Percentiles rank a stretch among this genome's conserved stretches.
Evolutionary conservation across 2,888 invertebrate species (phyloP).

Genomic region (Liodrosophila aerea): DNA sequence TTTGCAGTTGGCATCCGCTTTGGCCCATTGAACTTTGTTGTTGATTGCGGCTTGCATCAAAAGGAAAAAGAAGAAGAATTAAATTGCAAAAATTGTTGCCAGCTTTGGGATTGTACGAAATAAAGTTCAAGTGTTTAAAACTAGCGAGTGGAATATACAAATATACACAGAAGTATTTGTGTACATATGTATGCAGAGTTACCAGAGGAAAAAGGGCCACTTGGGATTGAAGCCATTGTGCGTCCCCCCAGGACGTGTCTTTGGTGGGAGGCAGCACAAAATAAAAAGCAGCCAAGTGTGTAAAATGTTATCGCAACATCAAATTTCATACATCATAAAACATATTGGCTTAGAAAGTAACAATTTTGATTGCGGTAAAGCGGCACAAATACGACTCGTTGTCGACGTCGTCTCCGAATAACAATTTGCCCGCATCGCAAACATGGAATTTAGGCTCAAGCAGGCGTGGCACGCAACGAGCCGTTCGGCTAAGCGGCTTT

Average conservation of each 20-base stretch:
- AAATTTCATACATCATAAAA: conserved; percentile 80
- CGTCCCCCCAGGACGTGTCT: not conserved
- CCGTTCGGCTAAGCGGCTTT: conserved; percentile 48
- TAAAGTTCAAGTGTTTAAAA: conserved; percentile 33
- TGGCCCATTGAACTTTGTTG: conserved; percentile 71
- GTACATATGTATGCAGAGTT: not conserved
- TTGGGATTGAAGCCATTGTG: conserved; percentile 16
- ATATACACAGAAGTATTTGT: not conserved
- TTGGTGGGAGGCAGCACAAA: conserved; percentile 27
- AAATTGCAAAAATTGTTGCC: conserved; percentile 30
- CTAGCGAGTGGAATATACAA: not conserved
- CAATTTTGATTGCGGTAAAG: conserved; percentile 76
- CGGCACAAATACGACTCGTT: conserved; percentile 46
- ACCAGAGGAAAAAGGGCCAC: conserved; percentile 21
- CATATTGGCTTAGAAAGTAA: conserved; percentile 80
- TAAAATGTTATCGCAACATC: conserved; percentile 79
- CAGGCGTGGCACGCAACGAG: conserved; percentile 62
- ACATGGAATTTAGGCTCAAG: conserved; percentile 34
- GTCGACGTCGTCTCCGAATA: conserved; percentile 39
- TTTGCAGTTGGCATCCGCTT: conserved; percentile 64
- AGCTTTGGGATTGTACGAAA: conserved; percentile 16
- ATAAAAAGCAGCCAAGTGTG: conserved; percentile 71
- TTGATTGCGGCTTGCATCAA: conserved; percentile 59
- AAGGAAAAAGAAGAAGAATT: conserved; percentile 19
- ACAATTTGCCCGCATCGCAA: conserved; percentile 42